These are phyloP conservation scores for Gisinianus flammeolus DNA, from an alignment of 2,888 invertebrate genomes.

Conservation along the genomic window DNA sequence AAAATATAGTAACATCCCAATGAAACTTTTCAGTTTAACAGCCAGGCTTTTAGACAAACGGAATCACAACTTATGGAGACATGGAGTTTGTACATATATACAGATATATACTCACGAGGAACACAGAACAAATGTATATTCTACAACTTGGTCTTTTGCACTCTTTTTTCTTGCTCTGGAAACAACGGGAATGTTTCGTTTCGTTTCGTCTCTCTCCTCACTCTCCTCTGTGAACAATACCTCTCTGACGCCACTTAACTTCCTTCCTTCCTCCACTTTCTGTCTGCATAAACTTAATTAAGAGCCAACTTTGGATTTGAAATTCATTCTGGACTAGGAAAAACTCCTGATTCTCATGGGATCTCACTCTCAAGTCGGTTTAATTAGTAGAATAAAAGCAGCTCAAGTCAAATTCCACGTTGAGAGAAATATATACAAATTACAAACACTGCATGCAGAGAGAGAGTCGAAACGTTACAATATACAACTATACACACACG, in stretches of 20 bases:
- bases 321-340: constrained; percentile 15
- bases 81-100: background rate
- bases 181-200: constrained; percentile 23
- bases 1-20: background rate
- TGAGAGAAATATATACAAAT: background rate
- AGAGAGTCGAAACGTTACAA: too few relatives aligned
- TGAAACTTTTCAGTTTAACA: background rate
- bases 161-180: constrained; percentile 6
- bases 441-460: background rate
- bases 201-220: constrained; percentile 1
- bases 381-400: constrained; percentile 23
- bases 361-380: constrained; percentile 10
- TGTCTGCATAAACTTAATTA: constrained; percentile 28
- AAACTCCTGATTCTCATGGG: constrained; percentile 23
- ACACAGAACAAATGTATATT: background rate
- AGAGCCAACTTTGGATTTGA: constrained; percentile 23
- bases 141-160: background rate
- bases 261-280: constrained; percentile 12
- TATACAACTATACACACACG: too few relatives aligned
- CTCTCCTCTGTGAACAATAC: constrained; percentile 20
- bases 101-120: background rate
- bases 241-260: constrained; percentile 7
- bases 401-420: constrained; percentile 8
- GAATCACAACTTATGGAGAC: background rate
- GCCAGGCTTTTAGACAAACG: background rate